Evolutionary conservation across 2,113 vertebrate species (phyloP).

Genomic region (Peromyscus californicus): DNA sequence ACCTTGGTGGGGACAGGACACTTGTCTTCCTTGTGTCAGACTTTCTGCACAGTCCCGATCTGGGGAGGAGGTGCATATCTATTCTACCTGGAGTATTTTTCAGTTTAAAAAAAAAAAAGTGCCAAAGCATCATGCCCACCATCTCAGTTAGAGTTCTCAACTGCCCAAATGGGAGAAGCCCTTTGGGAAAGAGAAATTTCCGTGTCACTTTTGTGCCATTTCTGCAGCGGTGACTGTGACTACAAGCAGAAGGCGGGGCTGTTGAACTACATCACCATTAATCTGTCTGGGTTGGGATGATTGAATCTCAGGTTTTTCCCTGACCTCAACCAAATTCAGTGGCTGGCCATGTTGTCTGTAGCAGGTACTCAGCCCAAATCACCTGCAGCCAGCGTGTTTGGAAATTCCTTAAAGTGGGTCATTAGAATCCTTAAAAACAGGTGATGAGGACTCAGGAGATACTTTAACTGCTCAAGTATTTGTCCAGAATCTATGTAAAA

Average conservation of each 20-base stretch:
- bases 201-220: not conserved
- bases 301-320: not conserved
- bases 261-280: not conserved
- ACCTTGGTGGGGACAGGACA: not conserved
- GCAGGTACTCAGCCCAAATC: not conserved
- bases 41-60: not conserved
- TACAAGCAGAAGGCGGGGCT: not conserved
- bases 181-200: not conserved
- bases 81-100: conserved; percentile 25
- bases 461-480: not conserved
- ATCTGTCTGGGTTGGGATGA: not conserved
- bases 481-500: not conserved
- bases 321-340: not conserved
- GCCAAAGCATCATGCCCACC: not conserved
- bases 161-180: conserved; percentile 14
- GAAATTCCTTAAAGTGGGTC: not conserved
- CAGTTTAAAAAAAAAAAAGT: not conserved
- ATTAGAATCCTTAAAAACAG: conserved; percentile 5
- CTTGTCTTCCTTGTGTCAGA: not conserved
- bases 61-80: not conserved
- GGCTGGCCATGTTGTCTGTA: conserved; percentile 22
- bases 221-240: not conserved
- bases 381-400: not conserved
- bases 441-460: not conserved
- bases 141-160: conserved; percentile 1